phyloP scores from a whole-genome alignment of 2,888 invertebrate species.

The Sphecodes monilicornis region DNA sequence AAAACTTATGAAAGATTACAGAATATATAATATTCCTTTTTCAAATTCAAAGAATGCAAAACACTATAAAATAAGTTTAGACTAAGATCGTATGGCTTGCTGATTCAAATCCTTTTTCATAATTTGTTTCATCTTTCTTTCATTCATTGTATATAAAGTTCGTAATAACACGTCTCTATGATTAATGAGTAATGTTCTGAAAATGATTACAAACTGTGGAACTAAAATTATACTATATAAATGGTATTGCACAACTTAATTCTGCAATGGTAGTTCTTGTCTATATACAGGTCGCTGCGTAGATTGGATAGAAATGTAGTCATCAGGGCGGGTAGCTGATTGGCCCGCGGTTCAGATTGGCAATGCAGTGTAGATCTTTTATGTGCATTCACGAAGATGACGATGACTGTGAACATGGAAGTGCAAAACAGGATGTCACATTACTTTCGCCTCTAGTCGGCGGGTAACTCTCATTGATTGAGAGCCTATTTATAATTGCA shows the following conservation, averaged over 20 bases:
- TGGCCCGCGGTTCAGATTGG: constrained; percentile 83
- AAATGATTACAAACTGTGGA: constrained; percentile 65
- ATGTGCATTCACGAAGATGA: constrained; percentile 84
- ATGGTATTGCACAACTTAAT: constrained; percentile 72
- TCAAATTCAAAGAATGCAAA: constrained; percentile 54
- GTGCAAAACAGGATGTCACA: constrained; percentile 80
- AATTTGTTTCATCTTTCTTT: constrained; percentile 54
- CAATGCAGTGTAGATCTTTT: constrained; percentile 83
- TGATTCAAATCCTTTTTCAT: constrained; percentile 49
- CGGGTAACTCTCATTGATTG: constrained; percentile 58
- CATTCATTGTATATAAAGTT: constrained; percentile 57
- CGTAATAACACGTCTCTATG: constrained; percentile 59
- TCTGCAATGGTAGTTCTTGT: constrained; percentile 75
- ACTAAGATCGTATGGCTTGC: constrained; percentile 52
- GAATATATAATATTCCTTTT: constrained; percentile 46
- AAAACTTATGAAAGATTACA: constrained; percentile 67
- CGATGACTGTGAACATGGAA: constrained; percentile 84
- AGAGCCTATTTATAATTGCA: constrained; percentile 61
- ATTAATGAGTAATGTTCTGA: constrained; percentile 66
- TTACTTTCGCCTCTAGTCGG: constrained; percentile 61
- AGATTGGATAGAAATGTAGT: constrained; percentile 83
- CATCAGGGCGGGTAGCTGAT: constrained; percentile 82
- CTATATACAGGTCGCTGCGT: constrained; percentile 82
- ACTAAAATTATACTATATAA: constrained; percentile 68
- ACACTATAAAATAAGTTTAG: constrained; percentile 44